Evolutionary conservation across 1,140 invertebrate species (phyloP), one percentile per base, ranked within the genome.

Genomic region (Gryon sp.): DNA sequence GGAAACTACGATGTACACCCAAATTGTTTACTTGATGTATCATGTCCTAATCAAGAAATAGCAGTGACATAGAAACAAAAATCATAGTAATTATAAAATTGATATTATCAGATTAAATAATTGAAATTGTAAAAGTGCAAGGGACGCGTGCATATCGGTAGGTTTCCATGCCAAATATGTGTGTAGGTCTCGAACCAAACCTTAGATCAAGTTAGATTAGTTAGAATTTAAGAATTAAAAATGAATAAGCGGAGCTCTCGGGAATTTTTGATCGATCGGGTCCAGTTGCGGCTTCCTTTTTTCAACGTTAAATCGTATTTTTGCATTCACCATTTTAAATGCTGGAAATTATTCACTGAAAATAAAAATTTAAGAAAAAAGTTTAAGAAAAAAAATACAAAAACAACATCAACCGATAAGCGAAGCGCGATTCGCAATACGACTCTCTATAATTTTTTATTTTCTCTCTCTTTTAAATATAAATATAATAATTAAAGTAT

Each of bases 111-210:
- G n/a, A n/a, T n/a, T 22, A 34, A 32, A n/a, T 32, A 32, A 6
- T 6, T 2, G 6, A n/a, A 62, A 38, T 12, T 32, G 30, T 4
- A n/a, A 55, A 53, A 45, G 24, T 32, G 5, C 24, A 26, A 28
- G 50, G 77, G 74, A 78, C 74, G 77, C 80, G 78, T 66, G 76
- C 78, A 81, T 83, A 76, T 80, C 76, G 82, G 79, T 83, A 83
- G 82, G 80, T 87, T 86, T 85, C 80, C 83, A 86, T 87, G 85
- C 86, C 86, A 87, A 87, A 87, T 86, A 86, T 81, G 70, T 86
- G 80, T 82, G 81, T 84, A 82, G 78, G 73, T 83, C 75, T 74
- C 73, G 76, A 86, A 84, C 75, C 76, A 79, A 82, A 82, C 69
- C 70, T 79, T 80, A 83, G 75, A 62, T 81, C 59, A 76, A 76